Conservation (phyloP, 2,113 vertebrate species). For the Thalassoma bifasciatum region DNA sequence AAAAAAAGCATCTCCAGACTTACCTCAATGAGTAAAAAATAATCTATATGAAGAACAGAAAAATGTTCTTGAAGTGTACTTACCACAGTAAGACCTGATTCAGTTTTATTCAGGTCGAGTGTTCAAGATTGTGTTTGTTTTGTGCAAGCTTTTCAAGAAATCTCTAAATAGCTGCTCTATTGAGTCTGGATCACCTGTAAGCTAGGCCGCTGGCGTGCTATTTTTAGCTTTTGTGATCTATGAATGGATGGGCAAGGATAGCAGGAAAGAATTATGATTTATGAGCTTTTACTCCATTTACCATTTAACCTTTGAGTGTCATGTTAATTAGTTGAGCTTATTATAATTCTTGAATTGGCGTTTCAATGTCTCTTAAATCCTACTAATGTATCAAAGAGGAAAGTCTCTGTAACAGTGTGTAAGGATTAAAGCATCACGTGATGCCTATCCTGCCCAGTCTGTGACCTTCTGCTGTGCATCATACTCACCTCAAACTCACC, state of each 20-base stretch:
- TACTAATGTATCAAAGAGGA: neutral
- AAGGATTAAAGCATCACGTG: conserved; percentile 7
- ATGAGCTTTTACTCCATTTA: neutral
- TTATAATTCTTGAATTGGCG: too few species aligned
- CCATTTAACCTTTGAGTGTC: too few species aligned
- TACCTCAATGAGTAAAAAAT: too few species aligned
- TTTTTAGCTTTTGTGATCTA: neutral
- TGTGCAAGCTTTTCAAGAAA: conserved; percentile 21
- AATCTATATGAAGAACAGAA: too few species aligned
- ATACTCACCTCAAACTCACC: neutral
- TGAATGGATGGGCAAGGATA: neutral
- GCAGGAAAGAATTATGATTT: neutral
- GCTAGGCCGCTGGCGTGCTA: conserved; percentile 14
- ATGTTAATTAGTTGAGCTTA: neutral
- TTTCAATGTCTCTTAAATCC: too few species aligned
- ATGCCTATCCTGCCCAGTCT: conserved; percentile 4
- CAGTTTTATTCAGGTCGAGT: too few species aligned
- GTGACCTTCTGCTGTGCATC: conserved; percentile 18
- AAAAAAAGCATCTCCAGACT: too few species aligned
- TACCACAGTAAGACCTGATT: too few species aligned
- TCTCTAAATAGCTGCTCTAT: conserved; percentile 36
- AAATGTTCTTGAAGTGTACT: too few species aligned
- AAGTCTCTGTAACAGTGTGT: neutral
- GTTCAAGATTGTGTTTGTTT: conserved; percentile 19
- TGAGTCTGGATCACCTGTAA: conserved; percentile 13